Evolutionary conservation across 2,888 invertebrate genomes (phyloP).

Genomic region (Trimorus sp.): DNA sequence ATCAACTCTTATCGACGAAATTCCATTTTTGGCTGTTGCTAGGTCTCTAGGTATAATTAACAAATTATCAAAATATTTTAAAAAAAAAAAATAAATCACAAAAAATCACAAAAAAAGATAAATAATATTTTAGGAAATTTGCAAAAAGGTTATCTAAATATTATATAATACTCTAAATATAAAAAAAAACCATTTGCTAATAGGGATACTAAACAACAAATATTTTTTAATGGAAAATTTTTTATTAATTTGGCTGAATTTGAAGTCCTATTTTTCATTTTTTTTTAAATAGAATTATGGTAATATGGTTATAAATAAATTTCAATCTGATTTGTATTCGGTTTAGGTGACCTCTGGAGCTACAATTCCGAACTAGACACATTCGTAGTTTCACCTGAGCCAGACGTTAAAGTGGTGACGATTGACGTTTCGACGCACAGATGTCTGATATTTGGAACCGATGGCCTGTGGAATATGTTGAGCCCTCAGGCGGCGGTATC

Average conservation of each 20-base stretch:
- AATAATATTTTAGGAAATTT: no score
- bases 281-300: no score
- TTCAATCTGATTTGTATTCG: neutral
- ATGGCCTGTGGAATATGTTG: constrained; percentile 98
- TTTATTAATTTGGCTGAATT: no score
- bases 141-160: no score
- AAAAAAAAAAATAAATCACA: no score
- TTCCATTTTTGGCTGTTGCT: constrained; percentile 98
- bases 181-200: no score
- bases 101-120: no score
- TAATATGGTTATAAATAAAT: no score
- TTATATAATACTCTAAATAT: no score
- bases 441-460: constrained; percentile 97
- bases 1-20: constrained; percentile 95
- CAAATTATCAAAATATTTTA: neutral
- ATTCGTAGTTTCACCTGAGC: constrained; percentile 99
- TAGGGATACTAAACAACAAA: no score
- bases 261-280: no score
- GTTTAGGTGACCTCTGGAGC: constrained; percentile 95
- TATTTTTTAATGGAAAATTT: no score
- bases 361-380: constrained; percentile 95
- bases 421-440: constrained; percentile 86
- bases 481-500: constrained; percentile 91
- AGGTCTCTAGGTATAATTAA: constrained; percentile 88
- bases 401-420: constrained; percentile 93